Evolutionary conservation across 2,113 vertebrate species (phyloP).

Genomic region (Odontesthes bonariensis): DNA sequence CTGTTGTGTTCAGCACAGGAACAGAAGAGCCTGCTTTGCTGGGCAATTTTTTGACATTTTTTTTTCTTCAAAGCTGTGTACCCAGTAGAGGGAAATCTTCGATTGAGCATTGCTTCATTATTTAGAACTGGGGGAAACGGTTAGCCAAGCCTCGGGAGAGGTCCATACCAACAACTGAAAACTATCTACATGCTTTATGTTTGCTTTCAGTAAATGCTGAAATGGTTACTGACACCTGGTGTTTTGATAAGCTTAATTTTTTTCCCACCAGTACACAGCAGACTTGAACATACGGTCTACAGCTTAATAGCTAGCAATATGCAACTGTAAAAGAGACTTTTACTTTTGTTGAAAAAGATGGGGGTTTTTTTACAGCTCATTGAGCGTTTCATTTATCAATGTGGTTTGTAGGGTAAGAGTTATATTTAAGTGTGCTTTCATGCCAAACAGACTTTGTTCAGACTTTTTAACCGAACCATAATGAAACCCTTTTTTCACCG

Average conservation of each 20-base stretch:
- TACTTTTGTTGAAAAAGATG: too few species aligned
- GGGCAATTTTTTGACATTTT: constrained; percentile 13
- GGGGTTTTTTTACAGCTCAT: not conserved
- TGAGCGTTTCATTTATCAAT: too few species aligned
- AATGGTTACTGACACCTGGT: not conserved
- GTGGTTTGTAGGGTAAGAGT: too few species aligned
- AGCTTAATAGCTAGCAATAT: too few species aligned
- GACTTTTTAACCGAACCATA: not conserved
- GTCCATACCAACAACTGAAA: not conserved
- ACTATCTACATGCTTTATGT: not conserved
- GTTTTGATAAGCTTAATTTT: not conserved
- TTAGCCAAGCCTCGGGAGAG: not conserved
- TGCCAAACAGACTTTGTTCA: not conserved
- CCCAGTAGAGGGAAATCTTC: too few species aligned
- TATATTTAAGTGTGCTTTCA: not conserved
- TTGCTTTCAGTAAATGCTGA: not conserved
- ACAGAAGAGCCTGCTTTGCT: constrained; percentile 9
- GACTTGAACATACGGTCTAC: too few species aligned
- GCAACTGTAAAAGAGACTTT: too few species aligned
- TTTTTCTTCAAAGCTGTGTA: not conserved
- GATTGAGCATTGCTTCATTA: too few species aligned
- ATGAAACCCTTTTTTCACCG: too few species aligned
- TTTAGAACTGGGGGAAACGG: not conserved
- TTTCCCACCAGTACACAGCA: too few species aligned
- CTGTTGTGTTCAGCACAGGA: constrained; percentile 16